Evolutionary conservation across 2,888 invertebrate genomes (phyloP), one percentile per base, ranked within the genome.

Genomic region (Lasioglossum zephyrum): DNA sequence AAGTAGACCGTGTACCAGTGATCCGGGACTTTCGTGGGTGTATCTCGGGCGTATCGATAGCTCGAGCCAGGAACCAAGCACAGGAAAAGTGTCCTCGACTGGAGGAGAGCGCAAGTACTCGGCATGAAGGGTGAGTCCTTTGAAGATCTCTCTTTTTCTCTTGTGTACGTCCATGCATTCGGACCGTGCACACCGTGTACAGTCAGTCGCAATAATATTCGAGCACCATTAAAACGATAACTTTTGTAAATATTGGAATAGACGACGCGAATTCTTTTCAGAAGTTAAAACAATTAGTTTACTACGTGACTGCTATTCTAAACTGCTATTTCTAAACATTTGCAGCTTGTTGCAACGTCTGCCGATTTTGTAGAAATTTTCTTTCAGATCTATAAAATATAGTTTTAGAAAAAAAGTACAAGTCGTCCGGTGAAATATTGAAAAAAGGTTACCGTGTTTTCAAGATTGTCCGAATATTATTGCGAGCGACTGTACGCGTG

Each of bases 91-190:
- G 83, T 84, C 78, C 78, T 84, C 83, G 84, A 84, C 74, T 63
- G 63, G 72, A 75, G 84, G 84, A 83, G 84, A 79, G 83, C n/a
- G 83, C 84, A 84, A 84, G 78, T 83, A 83, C 84, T 84, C 84
- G 84, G 84, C 83, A 84, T 84, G 84, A 84, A 84, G 84, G 83
- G 84, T 84, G 78, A 82, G 84, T 83, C 83, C 84, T 83, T 83
- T 84, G 41, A 44, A 82, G 74, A 26, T 53, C 36, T 39, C 22
- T 69, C 69, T 22, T 36, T 69, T 9, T 69, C 69, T 69, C 36
- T 69, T 39, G 4, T n/a, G n/a, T 1, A 3, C 53, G 53, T 53
- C n/a, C 53, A 9, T n/a, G 53, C n/a, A 22, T n/a, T 53, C 53
- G 53, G 53, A 53, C 53, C 53, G 53, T n/a, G 53, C 9, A 9